phyloP scores from a whole-genome alignment of 2,797 vertebrate genomes.

The Chaetodon trifasciatus region DNA sequence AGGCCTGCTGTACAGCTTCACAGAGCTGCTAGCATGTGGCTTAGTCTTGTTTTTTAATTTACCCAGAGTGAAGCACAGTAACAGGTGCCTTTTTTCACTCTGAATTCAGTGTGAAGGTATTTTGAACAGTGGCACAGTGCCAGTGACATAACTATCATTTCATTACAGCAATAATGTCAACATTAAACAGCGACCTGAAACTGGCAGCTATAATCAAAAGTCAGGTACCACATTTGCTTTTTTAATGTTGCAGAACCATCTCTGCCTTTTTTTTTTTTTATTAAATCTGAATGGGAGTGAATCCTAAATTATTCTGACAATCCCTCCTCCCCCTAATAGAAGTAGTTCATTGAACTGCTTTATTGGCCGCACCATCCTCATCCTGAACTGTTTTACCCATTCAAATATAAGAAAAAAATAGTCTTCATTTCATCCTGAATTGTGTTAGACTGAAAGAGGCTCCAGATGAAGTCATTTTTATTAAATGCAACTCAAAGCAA shows the following conservation, averaged over 20 bases:
- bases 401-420: background rate
- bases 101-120: background rate
- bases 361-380: background rate
- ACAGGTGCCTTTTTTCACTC: background rate
- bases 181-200: too few relatives aligned
- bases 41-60: background rate
- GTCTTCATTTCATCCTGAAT: background rate
- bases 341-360: background rate
- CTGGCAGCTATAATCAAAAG: background rate
- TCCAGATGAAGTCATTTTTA: background rate
- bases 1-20: too few relatives aligned
- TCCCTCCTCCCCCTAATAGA: background rate
- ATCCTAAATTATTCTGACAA: slow-evolving; percentile 8
- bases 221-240: background rate
- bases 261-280: too few relatives aligned
- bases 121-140: background rate
- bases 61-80: background rate
- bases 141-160: too few relatives aligned
- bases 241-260: background rate
- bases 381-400: background rate
- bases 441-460: background rate
- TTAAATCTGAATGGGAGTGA: background rate
- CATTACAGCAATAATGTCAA: too few relatives aligned
- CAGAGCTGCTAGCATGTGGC: too few relatives aligned
- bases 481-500: background rate